A percentile compares a stretch with the other conserved stretches of the same genome.
These are phyloP conservation scores for Zhuqinia jingwanae DNA, from an alignment of 2,888 invertebrate species.

Conservation along the genomic window DNA sequence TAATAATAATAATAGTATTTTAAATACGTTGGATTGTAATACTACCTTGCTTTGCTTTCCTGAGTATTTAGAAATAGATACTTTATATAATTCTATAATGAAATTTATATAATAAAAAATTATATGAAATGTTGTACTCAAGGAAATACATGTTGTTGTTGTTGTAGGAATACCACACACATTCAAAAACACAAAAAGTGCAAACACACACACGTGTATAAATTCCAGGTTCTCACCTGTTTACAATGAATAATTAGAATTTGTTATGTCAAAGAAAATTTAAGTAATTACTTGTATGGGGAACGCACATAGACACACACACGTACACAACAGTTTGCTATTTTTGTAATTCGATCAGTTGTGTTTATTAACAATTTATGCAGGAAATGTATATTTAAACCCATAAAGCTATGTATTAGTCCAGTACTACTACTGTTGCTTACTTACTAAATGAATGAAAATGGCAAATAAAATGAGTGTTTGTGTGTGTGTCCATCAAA, in stretches of 20 bases:
- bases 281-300: not conserved
- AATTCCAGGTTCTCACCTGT: not conserved
- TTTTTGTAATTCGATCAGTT: not conserved
- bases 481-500: not conserved
- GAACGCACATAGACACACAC: no score
- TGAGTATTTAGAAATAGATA: not conserved
- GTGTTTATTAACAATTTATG: no score
- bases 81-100: not conserved
- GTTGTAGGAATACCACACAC: no score
- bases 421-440: no score
- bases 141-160: no score
- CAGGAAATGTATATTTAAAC: no score
- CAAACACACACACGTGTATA: no score
- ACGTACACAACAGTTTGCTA: not conserved
- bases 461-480: no score
- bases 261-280: not conserved
- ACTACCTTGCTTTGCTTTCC: not conserved
- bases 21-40: not conserved
- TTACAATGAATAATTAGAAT: not conserved
- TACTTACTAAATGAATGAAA: no score
- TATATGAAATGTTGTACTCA: not conserved
- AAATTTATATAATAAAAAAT: not conserved
- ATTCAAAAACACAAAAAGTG: no score
- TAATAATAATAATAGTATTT: conserved; percentile 1
- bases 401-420: no score